Conservation (phyloP, 2,888 invertebrate species). For the Chrysotoxum bicinctum region DNA sequence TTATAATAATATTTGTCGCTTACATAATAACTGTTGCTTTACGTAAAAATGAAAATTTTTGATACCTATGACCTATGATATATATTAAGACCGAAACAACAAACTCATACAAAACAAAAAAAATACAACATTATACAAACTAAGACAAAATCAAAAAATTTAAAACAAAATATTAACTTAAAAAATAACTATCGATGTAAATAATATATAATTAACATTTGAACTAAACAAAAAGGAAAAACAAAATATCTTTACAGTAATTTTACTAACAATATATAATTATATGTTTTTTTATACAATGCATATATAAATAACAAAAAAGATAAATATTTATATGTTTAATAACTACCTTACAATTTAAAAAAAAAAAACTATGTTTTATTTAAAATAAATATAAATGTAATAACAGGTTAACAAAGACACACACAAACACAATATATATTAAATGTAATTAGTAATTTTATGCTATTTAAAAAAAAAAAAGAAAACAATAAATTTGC, state of each 20-base stretch:
- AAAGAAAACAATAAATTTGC: slow-evolving; percentile 36
- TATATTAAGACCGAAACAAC: slow-evolving; percentile 37
- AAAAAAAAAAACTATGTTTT: slow-evolving; percentile 20
- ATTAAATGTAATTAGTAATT: slow-evolving; percentile 53
- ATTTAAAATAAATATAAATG: slow-evolving; percentile 31
- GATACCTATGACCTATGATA: slow-evolving; percentile 63
- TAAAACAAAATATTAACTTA: slow-evolving; percentile 6
- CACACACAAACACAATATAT: slow-evolving; percentile 21
- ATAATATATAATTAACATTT: slow-evolving; percentile 49
- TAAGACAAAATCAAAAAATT: slow-evolving; percentile 51
- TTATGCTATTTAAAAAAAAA: slow-evolving; percentile 36
- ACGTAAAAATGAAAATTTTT: slow-evolving; percentile 45
- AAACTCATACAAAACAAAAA: not conserved
- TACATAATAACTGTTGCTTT: slow-evolving; percentile 49
- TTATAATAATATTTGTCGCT: slow-evolving; percentile 52
- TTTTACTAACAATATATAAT: slow-evolving; percentile 58
- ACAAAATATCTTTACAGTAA: slow-evolving; percentile 21
- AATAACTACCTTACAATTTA: slow-evolving; percentile 7
- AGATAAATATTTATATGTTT: slow-evolving; percentile 50
- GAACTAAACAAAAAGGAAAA: slow-evolving; percentile 21
- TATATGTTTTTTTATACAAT: slow-evolving; percentile 67
- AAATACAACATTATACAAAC: slow-evolving; percentile 23
- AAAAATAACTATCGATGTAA: slow-evolving; percentile 54
- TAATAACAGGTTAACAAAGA: slow-evolving; percentile 35
- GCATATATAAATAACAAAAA: slow-evolving; percentile 15